Conservation (phyloP, 2,888 invertebrate species). For the Invenusta paracnida region DNA sequence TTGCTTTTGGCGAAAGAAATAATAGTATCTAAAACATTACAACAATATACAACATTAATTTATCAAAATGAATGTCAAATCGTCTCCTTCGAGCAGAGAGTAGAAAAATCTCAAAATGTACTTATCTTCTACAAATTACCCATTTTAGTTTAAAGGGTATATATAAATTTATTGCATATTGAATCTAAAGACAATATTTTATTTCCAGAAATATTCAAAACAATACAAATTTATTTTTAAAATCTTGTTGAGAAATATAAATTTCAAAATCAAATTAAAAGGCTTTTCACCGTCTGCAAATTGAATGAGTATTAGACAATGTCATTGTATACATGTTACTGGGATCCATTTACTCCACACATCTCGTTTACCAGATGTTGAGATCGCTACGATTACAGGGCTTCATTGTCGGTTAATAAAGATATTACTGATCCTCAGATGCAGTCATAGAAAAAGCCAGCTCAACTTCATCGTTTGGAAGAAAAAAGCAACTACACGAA, state of each 20-base stretch:
- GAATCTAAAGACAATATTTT: conserved; percentile 4
- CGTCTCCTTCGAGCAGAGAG: conserved; percentile 5
- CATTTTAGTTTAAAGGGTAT: neutral
- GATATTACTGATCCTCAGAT: neutral
- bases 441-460: neutral
- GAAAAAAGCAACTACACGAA: conserved; percentile 10
- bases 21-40: neutral
- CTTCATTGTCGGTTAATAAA: neutral
- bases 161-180: conserved; percentile 10
- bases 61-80: neutral
- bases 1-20: conserved; percentile 25
- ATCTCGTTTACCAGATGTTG: neutral
- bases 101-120: neutral
- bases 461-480: conserved; percentile 17
- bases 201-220: conserved; percentile 6
- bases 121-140: neutral
- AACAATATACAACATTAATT: too few species aligned
- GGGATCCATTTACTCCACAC: conserved; percentile 6
- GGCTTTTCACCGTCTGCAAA: conserved; percentile 12
- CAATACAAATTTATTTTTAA: neutral
- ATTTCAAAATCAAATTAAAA: neutral
- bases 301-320: conserved; percentile 1
- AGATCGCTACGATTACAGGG: conserved; percentile 6
- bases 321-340: conserved; percentile 10
- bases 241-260: neutral